Evolutionary conservation across 2,797 vertebrate genomes (phyloP).

Genomic region (Hippocampus kuda): DNA sequence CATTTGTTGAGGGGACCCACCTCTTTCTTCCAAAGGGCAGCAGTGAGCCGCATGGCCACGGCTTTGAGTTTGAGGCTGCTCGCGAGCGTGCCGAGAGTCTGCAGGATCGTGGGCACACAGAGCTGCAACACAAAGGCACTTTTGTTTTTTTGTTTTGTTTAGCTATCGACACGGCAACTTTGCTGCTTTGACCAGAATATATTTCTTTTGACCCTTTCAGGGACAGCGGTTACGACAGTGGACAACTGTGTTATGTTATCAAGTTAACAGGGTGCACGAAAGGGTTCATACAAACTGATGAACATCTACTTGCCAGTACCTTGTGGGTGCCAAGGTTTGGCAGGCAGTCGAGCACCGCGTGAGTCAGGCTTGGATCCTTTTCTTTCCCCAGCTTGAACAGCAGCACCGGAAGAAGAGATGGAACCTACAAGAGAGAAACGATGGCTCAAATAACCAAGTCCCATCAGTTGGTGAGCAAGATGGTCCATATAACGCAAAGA

Average conservation of each 20-base stretch:
- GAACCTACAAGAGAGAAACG: constrained; percentile 65
- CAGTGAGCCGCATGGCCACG: constrained; percentile 77
- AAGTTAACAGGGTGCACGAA: too few relatives aligned
- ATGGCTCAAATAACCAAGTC: too few relatives aligned
- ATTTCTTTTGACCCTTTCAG: too few relatives aligned
- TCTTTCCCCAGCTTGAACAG: constrained; percentile 80
- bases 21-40: constrained; percentile 87
- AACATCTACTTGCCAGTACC: constrained; percentile 54
- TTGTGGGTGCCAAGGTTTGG: constrained; percentile 84
- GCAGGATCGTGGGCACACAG: constrained; percentile 81
- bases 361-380: constrained; percentile 67
- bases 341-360: constrained; percentile 76
- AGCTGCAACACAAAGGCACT: constrained; percentile 62
- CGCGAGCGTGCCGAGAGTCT: constrained; percentile 74
- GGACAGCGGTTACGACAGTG: too few relatives aligned
- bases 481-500: not conserved
- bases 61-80: constrained; percentile 73
- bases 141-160: too few relatives aligned
- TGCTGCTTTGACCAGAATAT: not conserved
- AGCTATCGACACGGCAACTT: too few relatives aligned
- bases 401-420: constrained; percentile 79
- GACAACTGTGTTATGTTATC: too few relatives aligned
- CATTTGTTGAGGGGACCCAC: constrained; percentile 43
- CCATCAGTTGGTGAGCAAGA: not conserved
- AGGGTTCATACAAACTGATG: not conserved